Conservation (phyloP, 1,140 invertebrate genomes). For the Drosophila lowei region DNA sequence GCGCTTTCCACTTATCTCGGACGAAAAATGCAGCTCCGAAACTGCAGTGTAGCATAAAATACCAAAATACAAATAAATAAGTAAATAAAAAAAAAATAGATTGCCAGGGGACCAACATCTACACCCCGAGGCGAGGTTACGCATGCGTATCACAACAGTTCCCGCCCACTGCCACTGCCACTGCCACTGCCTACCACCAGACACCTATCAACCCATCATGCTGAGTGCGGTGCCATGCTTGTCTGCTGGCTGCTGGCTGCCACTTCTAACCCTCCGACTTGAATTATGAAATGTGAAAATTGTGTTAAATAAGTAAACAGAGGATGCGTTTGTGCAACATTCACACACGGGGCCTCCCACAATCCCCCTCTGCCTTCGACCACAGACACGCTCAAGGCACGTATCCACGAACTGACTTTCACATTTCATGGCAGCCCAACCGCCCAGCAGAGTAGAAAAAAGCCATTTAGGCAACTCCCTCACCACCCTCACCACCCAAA, state of each 20-base stretch:
- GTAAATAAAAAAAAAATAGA: constrained; percentile 23
- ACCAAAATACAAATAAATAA: constrained; percentile 6
- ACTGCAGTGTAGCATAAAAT: no score
- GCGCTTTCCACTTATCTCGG: constrained; percentile 59
- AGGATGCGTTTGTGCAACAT: constrained; percentile 58
- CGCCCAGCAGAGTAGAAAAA: constrained; percentile 17
- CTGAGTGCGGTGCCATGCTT: neutral
- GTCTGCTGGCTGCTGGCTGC: neutral
- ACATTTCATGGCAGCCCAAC: constrained; percentile 52
- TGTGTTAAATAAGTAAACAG: constrained; percentile 77
- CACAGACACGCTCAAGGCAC: constrained; percentile 55
- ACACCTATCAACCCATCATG: constrained; percentile 1
- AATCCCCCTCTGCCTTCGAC: neutral
- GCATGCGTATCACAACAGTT: constrained; percentile 57
- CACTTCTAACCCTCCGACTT: constrained; percentile 26
- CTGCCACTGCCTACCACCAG: neutral
- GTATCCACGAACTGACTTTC: constrained; percentile 55
- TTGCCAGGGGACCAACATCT: constrained; percentile 15
- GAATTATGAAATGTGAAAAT: constrained; percentile 76
- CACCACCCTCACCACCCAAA: constrained; percentile 9
- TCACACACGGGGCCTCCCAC: neutral
- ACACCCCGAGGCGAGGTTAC: constrained; percentile 39
- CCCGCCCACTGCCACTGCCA: constrained; percentile 10
- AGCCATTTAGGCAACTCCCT: constrained; percentile 19
- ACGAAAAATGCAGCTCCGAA: neutral